These are phyloP conservation scores for Nemotelus nigrinus DNA, from an alignment of 2,888 invertebrate species.

Conservation along the genomic window DNA sequence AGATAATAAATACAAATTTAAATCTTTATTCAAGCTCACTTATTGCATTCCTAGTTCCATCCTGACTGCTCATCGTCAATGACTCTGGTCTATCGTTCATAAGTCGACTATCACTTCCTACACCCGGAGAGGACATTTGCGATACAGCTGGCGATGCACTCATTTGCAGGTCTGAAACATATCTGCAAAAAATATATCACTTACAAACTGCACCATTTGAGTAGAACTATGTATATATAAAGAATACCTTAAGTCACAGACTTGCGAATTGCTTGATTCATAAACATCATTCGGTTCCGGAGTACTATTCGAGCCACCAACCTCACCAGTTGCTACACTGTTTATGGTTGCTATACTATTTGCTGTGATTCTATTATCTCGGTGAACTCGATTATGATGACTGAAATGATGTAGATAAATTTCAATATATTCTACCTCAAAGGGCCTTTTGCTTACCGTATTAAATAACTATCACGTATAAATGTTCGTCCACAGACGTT, in stretches of 20 bases:
- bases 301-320: conserved; percentile 52
- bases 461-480: conserved; percentile 80
- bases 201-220: not conserved
- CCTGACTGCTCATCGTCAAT: conserved; percentile 51
- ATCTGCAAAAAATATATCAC: conserved; percentile 50
- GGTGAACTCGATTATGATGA: conserved; percentile 81
- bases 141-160: conserved; percentile 55
- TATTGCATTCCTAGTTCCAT: conserved; percentile 53
- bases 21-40: conserved; percentile 46
- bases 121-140: conserved; percentile 54
- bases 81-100: conserved; percentile 42
- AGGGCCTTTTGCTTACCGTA: conserved; percentile 65
- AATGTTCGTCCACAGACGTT: conserved; percentile 79
- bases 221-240: conserved; percentile 3
- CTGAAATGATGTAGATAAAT: conserved; percentile 56
- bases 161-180: conserved; percentile 55
- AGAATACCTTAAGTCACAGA: conserved; percentile 55
- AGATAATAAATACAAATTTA: not conserved
- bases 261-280: conserved; percentile 55
- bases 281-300: conserved; percentile 55
- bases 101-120: conserved; percentile 51
- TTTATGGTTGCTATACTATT: conserved; percentile 68
- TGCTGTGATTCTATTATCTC: conserved; percentile 70
- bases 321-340: conserved; percentile 64
- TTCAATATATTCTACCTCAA: not conserved